Percentiles rank a stretch among this genome's conserved stretches.
Evolutionary conservation across 2,113 vertebrate species (phyloP).

Genomic region (Porphyrio hochstetteri): DNA sequence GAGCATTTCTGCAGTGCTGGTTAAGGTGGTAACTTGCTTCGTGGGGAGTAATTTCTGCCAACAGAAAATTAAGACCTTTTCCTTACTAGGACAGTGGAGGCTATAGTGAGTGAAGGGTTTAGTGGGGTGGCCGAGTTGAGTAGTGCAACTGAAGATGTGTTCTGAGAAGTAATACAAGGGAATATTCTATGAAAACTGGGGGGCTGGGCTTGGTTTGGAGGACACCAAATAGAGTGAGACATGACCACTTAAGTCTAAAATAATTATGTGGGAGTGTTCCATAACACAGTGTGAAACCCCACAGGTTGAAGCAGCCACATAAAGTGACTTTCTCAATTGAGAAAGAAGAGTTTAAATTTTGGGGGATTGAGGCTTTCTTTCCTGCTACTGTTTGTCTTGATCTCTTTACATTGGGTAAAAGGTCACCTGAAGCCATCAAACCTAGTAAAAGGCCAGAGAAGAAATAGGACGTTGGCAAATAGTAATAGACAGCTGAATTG

Average conservation of each 20-base stretch:
- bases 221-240: neutral
- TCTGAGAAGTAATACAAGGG: neutral
- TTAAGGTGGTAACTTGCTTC: neutral
- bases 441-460: neutral
- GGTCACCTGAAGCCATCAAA: neutral
- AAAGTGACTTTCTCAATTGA: neutral
- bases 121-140: neutral
- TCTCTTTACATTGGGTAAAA: neutral
- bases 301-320: rapidly evolving
- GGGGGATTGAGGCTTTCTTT: neutral
- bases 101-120: neutral
- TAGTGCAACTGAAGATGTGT: neutral
- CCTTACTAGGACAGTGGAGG: neutral
- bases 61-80: neutral
- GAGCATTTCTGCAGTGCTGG: neutral
- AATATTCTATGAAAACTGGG: neutral
- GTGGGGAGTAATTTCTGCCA: neutral
- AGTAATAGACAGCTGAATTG: neutral
- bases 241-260: neutral
- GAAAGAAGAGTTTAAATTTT: neutral
- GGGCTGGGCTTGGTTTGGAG: neutral
- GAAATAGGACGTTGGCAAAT: neutral
- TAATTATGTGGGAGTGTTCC: neutral
- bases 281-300: neutral
- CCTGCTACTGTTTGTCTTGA: neutral